Conservation (phyloP, 2,113 vertebrate genomes). For the Pluvianellus socialis region DNA sequence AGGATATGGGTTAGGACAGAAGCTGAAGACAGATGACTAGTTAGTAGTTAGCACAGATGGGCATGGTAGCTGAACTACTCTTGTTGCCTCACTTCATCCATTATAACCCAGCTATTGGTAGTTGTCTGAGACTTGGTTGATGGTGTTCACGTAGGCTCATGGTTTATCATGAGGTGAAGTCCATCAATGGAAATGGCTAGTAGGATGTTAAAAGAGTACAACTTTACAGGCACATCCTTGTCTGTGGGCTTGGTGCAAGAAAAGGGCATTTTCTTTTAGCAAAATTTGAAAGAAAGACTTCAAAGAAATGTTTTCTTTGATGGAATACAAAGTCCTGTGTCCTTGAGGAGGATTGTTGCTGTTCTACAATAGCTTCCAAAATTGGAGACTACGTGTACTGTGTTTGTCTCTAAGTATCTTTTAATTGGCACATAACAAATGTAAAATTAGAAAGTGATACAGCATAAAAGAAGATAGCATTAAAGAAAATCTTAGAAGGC, state of each 20-base stretch:
- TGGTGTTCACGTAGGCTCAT: background rate
- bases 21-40: background rate
- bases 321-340: background rate
- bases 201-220: background rate
- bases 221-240: background rate
- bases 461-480: background rate
- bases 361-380: background rate
- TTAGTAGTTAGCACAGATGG: background rate
- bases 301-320: slow-evolving; percentile 25
- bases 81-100: background rate
- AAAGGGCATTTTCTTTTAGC: background rate
- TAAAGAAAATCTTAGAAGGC: background rate
- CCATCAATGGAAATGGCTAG: background rate
- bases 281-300: slow-evolving; percentile 14
- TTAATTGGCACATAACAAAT: background rate
- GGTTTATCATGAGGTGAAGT: background rate
- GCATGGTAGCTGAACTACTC: background rate
- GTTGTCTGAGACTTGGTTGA: background rate
- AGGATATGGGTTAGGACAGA: background rate
- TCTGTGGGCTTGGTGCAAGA: background rate
- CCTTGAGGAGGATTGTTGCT: background rate
- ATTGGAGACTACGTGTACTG: fast-evolving
- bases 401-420: background rate
- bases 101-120: background rate
- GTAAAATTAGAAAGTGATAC: background rate